Conservation (phyloP, 1,140 invertebrate genomes). For the Aradophagus sp. region DNA sequence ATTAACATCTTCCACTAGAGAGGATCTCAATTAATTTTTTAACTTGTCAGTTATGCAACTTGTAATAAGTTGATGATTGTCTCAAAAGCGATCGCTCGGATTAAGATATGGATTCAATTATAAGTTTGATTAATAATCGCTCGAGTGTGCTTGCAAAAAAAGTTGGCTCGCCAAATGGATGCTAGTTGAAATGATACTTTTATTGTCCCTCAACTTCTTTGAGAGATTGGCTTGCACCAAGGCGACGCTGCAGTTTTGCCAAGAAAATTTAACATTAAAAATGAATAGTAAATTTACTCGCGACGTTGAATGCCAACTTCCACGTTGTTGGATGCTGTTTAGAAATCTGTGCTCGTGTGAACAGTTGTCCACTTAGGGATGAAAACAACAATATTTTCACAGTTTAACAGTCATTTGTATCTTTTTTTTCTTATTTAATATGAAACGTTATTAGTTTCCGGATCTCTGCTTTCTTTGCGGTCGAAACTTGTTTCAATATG, state of each 20-base stretch:
- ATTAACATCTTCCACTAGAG: constrained; percentile 12
- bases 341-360: no score
- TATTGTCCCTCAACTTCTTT: no score
- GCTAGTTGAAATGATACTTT: constrained; percentile 3
- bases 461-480: no score
- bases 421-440: no score
- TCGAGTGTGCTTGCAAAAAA: background rate
- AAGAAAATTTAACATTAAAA: constrained; percentile 28
- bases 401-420: no score
- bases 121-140: constrained; percentile 8
- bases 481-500: constrained; percentile 2
- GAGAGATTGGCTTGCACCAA: background rate
- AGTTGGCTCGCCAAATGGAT: background rate
- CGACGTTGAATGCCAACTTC: background rate
- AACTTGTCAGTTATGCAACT: background rate
- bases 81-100: background rate
- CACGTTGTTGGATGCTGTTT: constrained; percentile 4
- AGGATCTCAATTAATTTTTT: constrained; percentile 18
- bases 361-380: no score
- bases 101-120: constrained; percentile 16
- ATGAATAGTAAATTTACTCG: constrained; percentile 14
- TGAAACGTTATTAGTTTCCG: no score
- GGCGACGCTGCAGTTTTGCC: constrained; percentile 1
- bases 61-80: background rate
- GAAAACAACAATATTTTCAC: no score